Evolutionary conservation across 2,113 vertebrate genomes (phyloP), one percentile per base, ranked within the genome.

Genomic region (Pipa parva): DNA sequence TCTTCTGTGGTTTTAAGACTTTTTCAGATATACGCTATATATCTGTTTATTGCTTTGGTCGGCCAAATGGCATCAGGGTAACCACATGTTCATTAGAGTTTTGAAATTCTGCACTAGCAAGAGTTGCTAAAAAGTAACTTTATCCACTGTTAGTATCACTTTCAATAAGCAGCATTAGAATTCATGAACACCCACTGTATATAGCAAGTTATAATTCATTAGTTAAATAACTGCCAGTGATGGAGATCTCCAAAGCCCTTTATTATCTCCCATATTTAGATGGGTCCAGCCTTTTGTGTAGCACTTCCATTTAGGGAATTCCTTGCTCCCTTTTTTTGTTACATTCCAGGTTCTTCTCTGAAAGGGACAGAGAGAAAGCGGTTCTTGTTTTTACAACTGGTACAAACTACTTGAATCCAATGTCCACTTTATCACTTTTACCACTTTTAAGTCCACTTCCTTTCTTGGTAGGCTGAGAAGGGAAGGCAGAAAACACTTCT

Each of bases 311-410:
- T 59, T 59, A 42, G 56, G 65, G 50, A 46, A 52, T 59, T 60
- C 24, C 18, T 49, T n/a, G 27, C 25, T 59, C 60, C 29, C 65
- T 52, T 33, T 58, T 13, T 28, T 42, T 50, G 18, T n/a, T 45
- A 52, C 54, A 58, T 39, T 51, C 12, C 46, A 49, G 46, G 56
- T 58, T 68, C 51, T 68, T 36, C 51, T 61, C 25, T 70, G 48
- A 61, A 60, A 33, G 36, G 54, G 25, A n/a, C 27, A 33, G 27
- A 20, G 12, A 12, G 48, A 61, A 36, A 61, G 25, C 22, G 3
- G n/a, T 59, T 52, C 58, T 54, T 61, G 66, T 70, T 61, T 60
- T 70, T 54, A 60, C 58, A 54, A 54, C 48, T 61, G 57, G 48
- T 42, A 45, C 48, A 45, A 8, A 29, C 56, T 68, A 42, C 63